Evolutionary conservation across 64 coral and sea anemone genomes (phyloP).

Genomic region (Stichodactyla helianthus): DNA sequence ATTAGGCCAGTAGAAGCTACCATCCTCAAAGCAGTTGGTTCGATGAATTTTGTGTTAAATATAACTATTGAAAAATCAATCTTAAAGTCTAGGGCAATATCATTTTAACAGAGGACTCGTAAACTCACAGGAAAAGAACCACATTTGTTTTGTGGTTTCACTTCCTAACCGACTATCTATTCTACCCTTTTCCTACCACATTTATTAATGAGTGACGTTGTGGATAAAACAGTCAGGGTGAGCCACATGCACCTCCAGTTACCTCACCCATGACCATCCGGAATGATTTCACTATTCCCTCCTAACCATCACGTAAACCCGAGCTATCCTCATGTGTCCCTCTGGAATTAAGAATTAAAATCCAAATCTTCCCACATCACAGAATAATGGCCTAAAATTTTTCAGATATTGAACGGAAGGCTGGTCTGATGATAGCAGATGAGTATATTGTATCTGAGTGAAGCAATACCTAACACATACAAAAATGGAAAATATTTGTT

Average conservation of each 20-base stretch:
- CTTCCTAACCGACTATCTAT: background rate
- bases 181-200: background rate
- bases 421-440: background rate
- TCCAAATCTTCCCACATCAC: background rate
- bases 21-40: background rate
- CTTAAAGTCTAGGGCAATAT: background rate
- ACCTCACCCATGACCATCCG: no score
- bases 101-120: background rate
- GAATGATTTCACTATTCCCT: no score
- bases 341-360: background rate
- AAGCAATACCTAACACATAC: background rate
- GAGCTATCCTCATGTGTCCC: background rate
- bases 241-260: background rate
- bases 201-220: background rate
- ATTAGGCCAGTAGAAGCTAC: background rate
- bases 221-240: background rate
- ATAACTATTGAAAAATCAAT: background rate
- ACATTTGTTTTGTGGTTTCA: background rate
- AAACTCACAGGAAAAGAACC: background rate
- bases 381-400: background rate
- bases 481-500: background rate
- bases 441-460: background rate
- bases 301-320: background rate
- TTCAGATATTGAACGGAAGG: background rate
- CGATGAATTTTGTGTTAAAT: background rate